A percentile compares a stretch with the other conserved stretches of the same genome.
phyloP scores from a whole-genome alignment of 2,113 vertebrate species.

The Pedetes capensis region DNA sequence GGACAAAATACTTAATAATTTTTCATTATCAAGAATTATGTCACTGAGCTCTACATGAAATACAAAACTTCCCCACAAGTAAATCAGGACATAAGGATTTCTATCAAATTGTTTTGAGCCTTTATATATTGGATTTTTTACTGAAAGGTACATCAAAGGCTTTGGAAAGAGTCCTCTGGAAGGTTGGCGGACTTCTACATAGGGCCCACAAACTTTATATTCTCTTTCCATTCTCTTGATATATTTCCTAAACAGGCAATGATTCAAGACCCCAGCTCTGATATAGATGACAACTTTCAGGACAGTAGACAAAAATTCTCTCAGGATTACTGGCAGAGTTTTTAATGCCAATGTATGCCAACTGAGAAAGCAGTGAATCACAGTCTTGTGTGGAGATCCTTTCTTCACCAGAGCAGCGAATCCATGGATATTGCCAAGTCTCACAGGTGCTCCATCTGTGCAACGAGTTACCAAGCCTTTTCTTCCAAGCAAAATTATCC shows the following conservation, averaged over 20 bases:
- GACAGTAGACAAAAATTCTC: slow-evolving; percentile 12
- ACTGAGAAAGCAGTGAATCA: slow-evolving; percentile 3
- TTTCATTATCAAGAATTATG: not conserved
- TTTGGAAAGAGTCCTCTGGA: not conserved
- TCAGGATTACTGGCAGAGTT: not conserved
- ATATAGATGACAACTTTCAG: slow-evolving; percentile 15
- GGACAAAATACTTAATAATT: not conserved
- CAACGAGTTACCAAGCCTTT: not conserved
- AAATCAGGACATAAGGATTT: not conserved
- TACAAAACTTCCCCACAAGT: not conserved
- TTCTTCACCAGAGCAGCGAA: not conserved
- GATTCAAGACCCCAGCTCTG: slow-evolving; percentile 9
- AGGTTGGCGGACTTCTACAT: not conserved
- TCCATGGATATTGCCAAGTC: not conserved
- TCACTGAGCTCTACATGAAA: not conserved
- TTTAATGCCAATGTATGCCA: not conserved
- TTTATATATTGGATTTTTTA: not conserved
- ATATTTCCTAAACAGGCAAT: slow-evolving; percentile 28
- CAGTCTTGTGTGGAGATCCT: not conserved
- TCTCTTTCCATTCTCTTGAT: slow-evolving; percentile 4
- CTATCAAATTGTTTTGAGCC: not conserved
- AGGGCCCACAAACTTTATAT: not conserved
- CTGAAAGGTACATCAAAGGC: not conserved
- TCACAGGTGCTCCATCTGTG: slow-evolving; percentile 6
- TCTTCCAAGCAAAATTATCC: slow-evolving; percentile 18